Evolutionary conservation across 2,888 invertebrate species (phyloP), one percentile per base, ranked within the genome.

Genomic region (Acrobasis suavella): DNA sequence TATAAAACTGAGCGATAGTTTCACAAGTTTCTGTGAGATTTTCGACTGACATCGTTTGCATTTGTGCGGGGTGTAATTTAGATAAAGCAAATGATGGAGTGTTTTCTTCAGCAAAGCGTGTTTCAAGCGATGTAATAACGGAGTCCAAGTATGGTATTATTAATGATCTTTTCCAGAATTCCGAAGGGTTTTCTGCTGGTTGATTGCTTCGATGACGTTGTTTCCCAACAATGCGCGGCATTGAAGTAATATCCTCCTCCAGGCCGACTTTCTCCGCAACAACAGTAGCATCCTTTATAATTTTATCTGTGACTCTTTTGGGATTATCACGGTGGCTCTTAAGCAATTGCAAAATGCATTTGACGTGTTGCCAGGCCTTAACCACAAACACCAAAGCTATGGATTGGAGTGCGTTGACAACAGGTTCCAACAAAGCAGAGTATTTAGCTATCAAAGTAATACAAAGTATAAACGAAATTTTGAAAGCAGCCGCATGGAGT

Each of bases 141-240:
- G 72, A 75, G 51, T 75, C 72, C 60, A 75, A 65, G 66, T 77
- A 75, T 63, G 73, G 70, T 64, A 76, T 74, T 66, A 74, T 62
- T 64, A 73, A 68, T 46, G 71, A 75, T 58, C 70, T 68, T 55
- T 67, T 72, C 67, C 69, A 75, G 64, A 51, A 68, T 68, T 70
- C 67, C 50, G 58, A 62, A 58, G 58, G 58, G 66, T 66, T 70
- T 64, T 67, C 66, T 68, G 74, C 65, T 68, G 71, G 71, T 58
- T 68, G 72, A 68, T 75, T 76, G 67, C 67, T 66, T 69, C 72
- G 62, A 72, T 74, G 39, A 39, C 65, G 64, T 72, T 74, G 72
- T 68, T 68, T 69, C 58, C 61, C 59, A 55, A 64, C 64, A 68
- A 68, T 67, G 55, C 72, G 70, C 55, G 65, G 66, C 65, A 68